Conservation (phyloP, 2,888 invertebrate genomes). For the Aphrophora alni region DNA sequence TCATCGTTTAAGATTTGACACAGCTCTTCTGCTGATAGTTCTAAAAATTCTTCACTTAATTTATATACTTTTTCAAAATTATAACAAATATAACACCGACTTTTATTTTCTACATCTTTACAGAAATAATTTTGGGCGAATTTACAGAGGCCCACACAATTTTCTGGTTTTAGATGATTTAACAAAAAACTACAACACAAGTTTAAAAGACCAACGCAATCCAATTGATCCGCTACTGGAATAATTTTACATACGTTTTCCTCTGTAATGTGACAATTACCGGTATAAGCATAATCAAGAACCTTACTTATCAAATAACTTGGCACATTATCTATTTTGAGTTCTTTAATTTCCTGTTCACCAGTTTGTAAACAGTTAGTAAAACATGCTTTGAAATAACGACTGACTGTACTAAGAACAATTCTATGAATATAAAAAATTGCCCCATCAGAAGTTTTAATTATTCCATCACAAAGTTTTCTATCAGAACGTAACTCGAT, state of each 20-base stretch:
- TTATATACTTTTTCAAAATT: conserved; percentile 14
- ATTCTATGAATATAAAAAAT: conserved; percentile 71
- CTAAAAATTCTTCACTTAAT: conserved; percentile 65
- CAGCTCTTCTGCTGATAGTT: conserved; percentile 66
- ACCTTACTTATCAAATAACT: conserved; percentile 68
- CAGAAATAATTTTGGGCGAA: conserved; percentile 76
- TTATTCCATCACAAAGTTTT: conserved; percentile 74
- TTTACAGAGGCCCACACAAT: conserved; percentile 74
- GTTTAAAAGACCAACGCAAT: conserved; percentile 74
- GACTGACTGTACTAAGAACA: conserved; percentile 74
- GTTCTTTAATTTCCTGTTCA: conserved; percentile 66
- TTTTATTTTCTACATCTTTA: conserved; percentile 62
- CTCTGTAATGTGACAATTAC: conserved; percentile 67
- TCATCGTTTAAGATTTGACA: conserved; percentile 71
- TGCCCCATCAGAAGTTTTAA: conserved; percentile 67
- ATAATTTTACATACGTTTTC: conserved; percentile 74
- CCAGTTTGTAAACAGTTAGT: conserved; percentile 70
- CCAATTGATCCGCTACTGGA: conserved; percentile 74
- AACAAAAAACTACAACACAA: conserved; percentile 72
- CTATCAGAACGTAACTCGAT: conserved; percentile 60
- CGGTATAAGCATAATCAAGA: conserved; percentile 78
- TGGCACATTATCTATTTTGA: conserved; percentile 64
- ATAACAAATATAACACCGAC: conserved; percentile 18
- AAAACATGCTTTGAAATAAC: conserved; percentile 76
- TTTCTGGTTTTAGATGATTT: conserved; percentile 68